Percentiles rank a stretch among this genome's conserved stretches.
Evolutionary conservation across 2,797 vertebrate species (phyloP).

Genomic region (Lateolabrax maculatus): DNA sequence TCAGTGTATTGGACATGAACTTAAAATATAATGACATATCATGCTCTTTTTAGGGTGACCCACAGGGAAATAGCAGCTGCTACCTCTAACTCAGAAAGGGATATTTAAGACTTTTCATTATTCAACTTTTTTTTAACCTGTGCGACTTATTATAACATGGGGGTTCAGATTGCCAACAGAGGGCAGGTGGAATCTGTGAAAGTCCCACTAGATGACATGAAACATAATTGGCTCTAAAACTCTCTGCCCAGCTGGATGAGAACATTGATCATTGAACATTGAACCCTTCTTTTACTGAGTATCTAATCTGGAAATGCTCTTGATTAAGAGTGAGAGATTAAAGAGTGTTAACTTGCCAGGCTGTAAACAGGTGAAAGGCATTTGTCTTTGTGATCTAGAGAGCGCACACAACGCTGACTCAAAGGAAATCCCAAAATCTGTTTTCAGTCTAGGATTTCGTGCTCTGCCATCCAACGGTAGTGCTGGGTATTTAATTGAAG

Average conservation of each 20-base stretch:
- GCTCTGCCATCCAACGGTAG: background rate
- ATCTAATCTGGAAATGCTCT: slow-evolving; percentile 15
- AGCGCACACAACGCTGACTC: slow-evolving; percentile 20
- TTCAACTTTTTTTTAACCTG: slow-evolving; percentile 24
- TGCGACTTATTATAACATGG: slow-evolving; percentile 22
- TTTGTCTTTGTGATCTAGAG: slow-evolving; percentile 20
- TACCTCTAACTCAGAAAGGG: slow-evolving; percentile 10
- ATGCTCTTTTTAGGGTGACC: slow-evolving; percentile 24
- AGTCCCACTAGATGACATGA: slow-evolving; percentile 31
- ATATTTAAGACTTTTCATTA: slow-evolving; percentile 33
- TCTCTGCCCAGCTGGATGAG: slow-evolving; percentile 22
- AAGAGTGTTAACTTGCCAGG: slow-evolving; percentile 1
- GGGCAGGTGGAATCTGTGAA: slow-evolving; percentile 21
- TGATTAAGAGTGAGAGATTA: no score
- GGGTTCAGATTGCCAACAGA: slow-evolving; percentile 16
- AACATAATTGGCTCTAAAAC: slow-evolving; percentile 34
- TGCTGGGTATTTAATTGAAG: background rate
- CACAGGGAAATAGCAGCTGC: slow-evolving; percentile 9
- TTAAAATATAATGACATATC: slow-evolving; percentile 26
- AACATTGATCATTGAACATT: slow-evolving; percentile 17
- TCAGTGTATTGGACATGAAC: slow-evolving; percentile 21
- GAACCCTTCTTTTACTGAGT: background rate
- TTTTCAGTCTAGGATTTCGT: slow-evolving; percentile 9
- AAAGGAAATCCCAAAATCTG: background rate
- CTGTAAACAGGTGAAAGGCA: slow-evolving; percentile 9